Evolutionary conservation across 1,140 invertebrate genomes (phyloP).

Genomic region (Medauroidea extradentata): DNA sequence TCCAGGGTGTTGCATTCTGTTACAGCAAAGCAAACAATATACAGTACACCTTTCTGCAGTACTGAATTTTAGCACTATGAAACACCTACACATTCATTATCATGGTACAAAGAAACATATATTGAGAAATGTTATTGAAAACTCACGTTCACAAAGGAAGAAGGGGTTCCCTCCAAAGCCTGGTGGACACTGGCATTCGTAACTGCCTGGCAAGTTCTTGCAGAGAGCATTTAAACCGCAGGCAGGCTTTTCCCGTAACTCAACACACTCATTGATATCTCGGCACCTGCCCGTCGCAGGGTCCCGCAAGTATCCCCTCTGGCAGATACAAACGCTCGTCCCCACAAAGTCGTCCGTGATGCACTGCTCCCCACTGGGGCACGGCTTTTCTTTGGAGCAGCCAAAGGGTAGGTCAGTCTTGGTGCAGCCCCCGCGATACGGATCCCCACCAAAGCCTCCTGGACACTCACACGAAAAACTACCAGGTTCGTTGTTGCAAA

Average conservation of each 20-base stretch:
- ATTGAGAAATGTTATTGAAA: no score
- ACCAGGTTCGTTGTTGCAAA: slow-evolving; percentile 84
- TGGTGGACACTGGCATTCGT: slow-evolving; percentile 84
- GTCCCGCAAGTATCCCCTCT: slow-evolving; percentile 74
- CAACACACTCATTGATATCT: slow-evolving; percentile 85
- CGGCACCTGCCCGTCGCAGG: slow-evolving; percentile 65
- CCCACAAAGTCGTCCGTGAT: slow-evolving; percentile 66
- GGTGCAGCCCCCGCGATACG: slow-evolving; percentile 65
- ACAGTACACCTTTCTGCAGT: no score
- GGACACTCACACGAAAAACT: slow-evolving; percentile 85
- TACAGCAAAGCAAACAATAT: slow-evolving; percentile 26
- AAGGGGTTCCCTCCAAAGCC: slow-evolving; percentile 88
- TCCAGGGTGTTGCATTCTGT: slow-evolving; percentile 72
- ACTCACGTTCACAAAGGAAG: slow-evolving; percentile 66
- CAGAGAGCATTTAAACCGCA: slow-evolving; percentile 86
- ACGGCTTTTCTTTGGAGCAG: slow-evolving; percentile 70
- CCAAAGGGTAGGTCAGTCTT: slow-evolving; percentile 55
- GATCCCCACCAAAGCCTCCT: slow-evolving; percentile 63
- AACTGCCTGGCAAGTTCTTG: slow-evolving; percentile 90
- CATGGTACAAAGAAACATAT: neutral
- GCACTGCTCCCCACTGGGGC: slow-evolving; percentile 77
- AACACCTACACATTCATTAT: no score
- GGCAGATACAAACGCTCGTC: slow-evolving; percentile 80
- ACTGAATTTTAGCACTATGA: no score
- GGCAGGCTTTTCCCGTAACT: slow-evolving; percentile 61